Percentiles rank a stretch among this genome's conserved stretches.
phyloP scores from a whole-genome alignment of 2,888 invertebrate species.

The Gryllus longicercus region DNA sequence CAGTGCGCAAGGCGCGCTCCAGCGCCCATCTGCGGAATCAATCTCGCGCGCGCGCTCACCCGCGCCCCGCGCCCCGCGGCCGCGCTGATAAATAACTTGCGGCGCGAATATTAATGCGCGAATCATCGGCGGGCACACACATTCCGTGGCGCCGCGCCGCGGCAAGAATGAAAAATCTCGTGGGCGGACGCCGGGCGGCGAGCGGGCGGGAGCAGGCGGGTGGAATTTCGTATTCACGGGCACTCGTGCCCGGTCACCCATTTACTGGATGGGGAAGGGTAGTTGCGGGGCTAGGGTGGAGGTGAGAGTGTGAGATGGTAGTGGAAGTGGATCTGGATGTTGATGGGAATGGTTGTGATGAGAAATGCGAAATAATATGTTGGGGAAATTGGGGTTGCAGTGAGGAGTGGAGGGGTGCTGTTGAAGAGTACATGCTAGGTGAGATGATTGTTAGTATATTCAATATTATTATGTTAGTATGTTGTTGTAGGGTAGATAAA shows the following conservation, averaged over 20 bases:
- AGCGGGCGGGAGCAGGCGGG: background rate
- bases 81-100: background rate
- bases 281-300: no score
- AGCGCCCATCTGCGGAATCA: background rate
- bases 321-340: no score
- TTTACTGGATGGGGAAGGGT: background rate
- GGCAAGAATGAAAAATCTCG: background rate
- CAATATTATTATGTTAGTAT: no score
- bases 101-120: conserved; percentile 10
- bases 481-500: no score
- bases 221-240: background rate
- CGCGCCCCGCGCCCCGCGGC: background rate
- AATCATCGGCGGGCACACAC: conserved; percentile 3
- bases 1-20: background rate
- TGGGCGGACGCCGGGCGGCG: background rate
- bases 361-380: no score
- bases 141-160: background rate
- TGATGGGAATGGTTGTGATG: no score
- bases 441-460: no score
- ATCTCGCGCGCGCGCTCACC: background rate
- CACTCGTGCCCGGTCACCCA: background rate
- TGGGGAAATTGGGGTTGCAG: no score
- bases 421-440: no score
- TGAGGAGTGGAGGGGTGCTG: no score
- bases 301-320: no score